Base-by-base conservation (phyloP, 2,888 invertebrate species). In the Heliconius hortense region DNA sequence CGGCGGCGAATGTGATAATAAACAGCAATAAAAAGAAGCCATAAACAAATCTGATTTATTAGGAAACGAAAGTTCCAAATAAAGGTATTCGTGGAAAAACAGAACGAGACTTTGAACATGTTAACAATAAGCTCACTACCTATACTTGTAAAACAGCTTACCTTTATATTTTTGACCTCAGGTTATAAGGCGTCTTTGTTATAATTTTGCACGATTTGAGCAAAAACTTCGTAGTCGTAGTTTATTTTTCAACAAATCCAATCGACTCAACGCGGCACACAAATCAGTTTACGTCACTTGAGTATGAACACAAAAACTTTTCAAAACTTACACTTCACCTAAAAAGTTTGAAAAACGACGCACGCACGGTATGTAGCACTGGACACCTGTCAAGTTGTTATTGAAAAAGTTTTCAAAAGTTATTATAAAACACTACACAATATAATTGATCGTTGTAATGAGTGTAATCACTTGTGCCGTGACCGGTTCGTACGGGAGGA, bases 261-360 rank as follows among this genome's bases (percentile, higher is more conserved):
- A 85, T 76, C 56, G 79, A 75, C 78, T 75, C 77, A 84, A 84
- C 81, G 84, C 82, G 81, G 82, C 86, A 86, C 87, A 86, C 81
- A 84, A 84, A 84, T 84, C 85, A 83, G 80, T 82, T 87, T 87
- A 84, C 85, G 86, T 84, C 88, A 89, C 86, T 84, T 83, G 81
- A 84, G 81, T 84, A 82, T 80, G 72, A 74, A 73, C 75, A 79
- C 76, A 83, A 77, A 86, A 88, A 88, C 87, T 87, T 83, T 80
- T 76, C 79, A 84, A 84, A 89, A 88, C 87, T 89, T 86, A 82
- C 91, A 91, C 91, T 87, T 85, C 90, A 91, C 90, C 83, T 80
- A n/a, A 83, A 86, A 85, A 85, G 82, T 77, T 74, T 43, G 48
- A 53, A 73, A 56, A 70, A 77, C 73, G 72, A 78, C 28, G 62